phyloP scores from a whole-genome alignment of 2,888 invertebrate species.

The Melanostoma scalare region DNA sequence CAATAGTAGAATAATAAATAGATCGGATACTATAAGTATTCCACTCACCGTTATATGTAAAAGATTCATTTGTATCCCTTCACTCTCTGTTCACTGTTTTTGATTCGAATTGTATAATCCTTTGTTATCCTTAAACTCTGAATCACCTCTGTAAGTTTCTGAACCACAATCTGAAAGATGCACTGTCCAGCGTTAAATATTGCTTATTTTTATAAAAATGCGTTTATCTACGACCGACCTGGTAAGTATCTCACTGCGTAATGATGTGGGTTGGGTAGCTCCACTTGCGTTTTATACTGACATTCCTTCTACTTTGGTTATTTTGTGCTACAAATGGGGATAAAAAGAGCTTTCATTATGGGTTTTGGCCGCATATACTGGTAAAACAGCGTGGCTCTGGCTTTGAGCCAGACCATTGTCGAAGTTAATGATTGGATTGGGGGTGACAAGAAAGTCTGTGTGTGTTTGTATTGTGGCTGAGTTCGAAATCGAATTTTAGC shows the following conservation, averaged over 20 bases:
- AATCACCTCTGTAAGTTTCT: background rate
- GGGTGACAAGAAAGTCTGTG: no score
- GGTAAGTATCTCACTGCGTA: constrained; percentile 67
- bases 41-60: constrained; percentile 65
- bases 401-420: no score
- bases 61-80: constrained; percentile 63
- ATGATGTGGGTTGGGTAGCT: constrained; percentile 71
- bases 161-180: background rate
- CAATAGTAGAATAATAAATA: constrained; percentile 4
- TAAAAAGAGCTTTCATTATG: constrained; percentile 62
- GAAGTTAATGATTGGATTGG: no score
- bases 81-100: constrained; percentile 22
- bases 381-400: no score
- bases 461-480: no score
- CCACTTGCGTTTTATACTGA: constrained; percentile 69
- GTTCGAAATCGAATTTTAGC: no score
- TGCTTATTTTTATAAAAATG: constrained; percentile 34
- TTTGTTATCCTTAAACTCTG: constrained; percentile 16
- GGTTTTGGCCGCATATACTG: no score
- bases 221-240: constrained; percentile 62
- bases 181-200: constrained; percentile 12
- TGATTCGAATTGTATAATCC: constrained; percentile 36
- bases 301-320: constrained; percentile 64
- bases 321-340: constrained; percentile 52
- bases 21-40: background rate